A percentile compares a stretch with the other conserved stretches of the same genome.
phyloP scores from a whole-genome alignment of 2,888 invertebrate species.

The Mylabris sibirica region DNA sequence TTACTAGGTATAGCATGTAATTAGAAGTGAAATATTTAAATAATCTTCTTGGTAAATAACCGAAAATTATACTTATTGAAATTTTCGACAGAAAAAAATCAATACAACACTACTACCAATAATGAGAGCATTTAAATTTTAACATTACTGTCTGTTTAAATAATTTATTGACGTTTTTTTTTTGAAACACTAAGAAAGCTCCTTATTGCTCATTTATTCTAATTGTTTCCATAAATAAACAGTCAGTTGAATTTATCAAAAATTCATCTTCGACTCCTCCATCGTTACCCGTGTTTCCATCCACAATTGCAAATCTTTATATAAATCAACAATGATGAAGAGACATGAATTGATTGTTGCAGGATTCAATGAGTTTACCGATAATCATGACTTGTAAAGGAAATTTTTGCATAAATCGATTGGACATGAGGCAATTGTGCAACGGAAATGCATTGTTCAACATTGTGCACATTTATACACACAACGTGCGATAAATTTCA shows the following conservation, averaged over 20 bases:
- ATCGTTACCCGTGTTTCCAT: too few relatives aligned
- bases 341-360: too few relatives aligned
- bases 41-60: too few relatives aligned
- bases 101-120: not conserved
- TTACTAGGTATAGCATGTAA: too few relatives aligned
- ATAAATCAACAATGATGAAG: too few relatives aligned
- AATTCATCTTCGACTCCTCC: not conserved
- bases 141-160: not conserved
- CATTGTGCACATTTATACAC: not conserved
- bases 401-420: not conserved
- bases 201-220: not conserved
- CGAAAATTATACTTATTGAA: too few relatives aligned
- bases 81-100: too few relatives aligned
- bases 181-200: not conserved
- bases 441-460: not conserved
- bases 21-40: too few relatives aligned
- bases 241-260: not conserved
- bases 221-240: not conserved
- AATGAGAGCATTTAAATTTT: not conserved
- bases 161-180: not conserved
- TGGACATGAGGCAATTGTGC: not conserved
- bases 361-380: too few relatives aligned
- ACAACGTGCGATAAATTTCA: not conserved
- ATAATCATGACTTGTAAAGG: too few relatives aligned
- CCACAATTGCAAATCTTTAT: too few relatives aligned